These are phyloP conservation scores for Drosophila kurseongensis DNA, from an alignment of 1,140 invertebrate genomes.

Conservation along the genomic window DNA sequence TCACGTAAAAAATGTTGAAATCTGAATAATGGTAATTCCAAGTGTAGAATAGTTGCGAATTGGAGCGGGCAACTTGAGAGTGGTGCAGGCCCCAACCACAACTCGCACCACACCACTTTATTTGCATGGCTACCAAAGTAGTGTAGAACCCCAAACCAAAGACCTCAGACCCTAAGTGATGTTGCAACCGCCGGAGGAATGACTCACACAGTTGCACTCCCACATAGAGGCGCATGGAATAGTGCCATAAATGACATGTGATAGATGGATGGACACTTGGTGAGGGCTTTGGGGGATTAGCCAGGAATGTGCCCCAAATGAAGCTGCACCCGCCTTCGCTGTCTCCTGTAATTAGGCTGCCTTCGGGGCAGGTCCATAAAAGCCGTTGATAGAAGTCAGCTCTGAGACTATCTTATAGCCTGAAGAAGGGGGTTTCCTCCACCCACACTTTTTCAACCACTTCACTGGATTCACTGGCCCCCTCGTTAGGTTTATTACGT, in stretches of 20 bases:
- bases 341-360: conserved; percentile 59
- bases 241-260: conserved; percentile 67
- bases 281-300: conserved; percentile 40
- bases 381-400: conserved; percentile 25
- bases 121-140: conserved; percentile 41
- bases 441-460: conserved; percentile 7
- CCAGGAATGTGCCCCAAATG: conserved; percentile 56
- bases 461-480: background rate
- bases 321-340: conserved; percentile 27
- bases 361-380: conserved; percentile 37
- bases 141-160: conserved; percentile 23
- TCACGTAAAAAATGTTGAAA: too few species aligned
- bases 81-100: conserved; percentile 11
- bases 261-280: conserved; percentile 64
- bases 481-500: conserved; percentile 52
- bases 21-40: background rate
- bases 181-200: conserved; percentile 39
- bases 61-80: conserved; percentile 20
- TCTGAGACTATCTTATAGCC: conserved; percentile 41
- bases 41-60: conserved; percentile 7
- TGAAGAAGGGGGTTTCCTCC: background rate
- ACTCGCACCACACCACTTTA: conserved; percentile 11
- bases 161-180: conserved; percentile 16
- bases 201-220: conserved; percentile 15
- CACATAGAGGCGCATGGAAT: conserved; percentile 41